Evolutionary conservation across 2,113 vertebrate genomes (phyloP).

Genomic region (Cephalophus harveyi): DNA sequence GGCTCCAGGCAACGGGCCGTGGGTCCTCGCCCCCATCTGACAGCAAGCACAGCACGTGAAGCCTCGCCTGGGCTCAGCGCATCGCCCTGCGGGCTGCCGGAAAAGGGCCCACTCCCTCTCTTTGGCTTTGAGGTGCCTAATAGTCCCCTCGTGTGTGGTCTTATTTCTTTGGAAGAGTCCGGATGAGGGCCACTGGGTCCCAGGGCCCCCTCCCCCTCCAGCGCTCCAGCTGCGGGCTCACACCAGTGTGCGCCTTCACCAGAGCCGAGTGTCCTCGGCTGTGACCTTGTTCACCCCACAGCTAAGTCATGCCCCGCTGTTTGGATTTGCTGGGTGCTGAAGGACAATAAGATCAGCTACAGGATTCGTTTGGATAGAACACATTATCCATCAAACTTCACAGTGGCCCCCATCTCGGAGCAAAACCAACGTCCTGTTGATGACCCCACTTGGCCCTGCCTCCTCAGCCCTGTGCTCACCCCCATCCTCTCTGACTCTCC

Average conservation of each 20-base stretch:
- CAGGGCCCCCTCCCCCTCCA: not conserved
- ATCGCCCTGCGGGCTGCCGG: not conserved
- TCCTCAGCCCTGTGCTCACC: not conserved
- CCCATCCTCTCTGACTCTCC: not conserved
- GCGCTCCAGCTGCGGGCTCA: not conserved
- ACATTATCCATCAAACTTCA: not conserved
- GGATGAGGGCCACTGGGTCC: not conserved
- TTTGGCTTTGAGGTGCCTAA: not conserved
- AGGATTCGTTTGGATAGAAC: not conserved
- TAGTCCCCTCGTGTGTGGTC: not conserved
- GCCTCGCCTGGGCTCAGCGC: not conserved
- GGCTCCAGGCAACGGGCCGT: accelerated
- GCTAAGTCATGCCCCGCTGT: not conserved
- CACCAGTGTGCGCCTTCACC: not conserved
- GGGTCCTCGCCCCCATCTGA: not conserved
- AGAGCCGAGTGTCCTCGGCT: not conserved
- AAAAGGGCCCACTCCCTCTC: not conserved
- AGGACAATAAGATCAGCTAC: not conserved
- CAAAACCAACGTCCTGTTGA: not conserved
- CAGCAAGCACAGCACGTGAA: accelerated
- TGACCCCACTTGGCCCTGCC: not conserved
- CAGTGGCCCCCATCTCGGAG: not conserved
- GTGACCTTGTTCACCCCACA: not conserved
- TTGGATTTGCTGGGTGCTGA: not conserved
- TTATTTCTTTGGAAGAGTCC: not conserved